Conservation (phyloP, 2,113 vertebrate genomes). For the Spilogale gracilis region DNA sequence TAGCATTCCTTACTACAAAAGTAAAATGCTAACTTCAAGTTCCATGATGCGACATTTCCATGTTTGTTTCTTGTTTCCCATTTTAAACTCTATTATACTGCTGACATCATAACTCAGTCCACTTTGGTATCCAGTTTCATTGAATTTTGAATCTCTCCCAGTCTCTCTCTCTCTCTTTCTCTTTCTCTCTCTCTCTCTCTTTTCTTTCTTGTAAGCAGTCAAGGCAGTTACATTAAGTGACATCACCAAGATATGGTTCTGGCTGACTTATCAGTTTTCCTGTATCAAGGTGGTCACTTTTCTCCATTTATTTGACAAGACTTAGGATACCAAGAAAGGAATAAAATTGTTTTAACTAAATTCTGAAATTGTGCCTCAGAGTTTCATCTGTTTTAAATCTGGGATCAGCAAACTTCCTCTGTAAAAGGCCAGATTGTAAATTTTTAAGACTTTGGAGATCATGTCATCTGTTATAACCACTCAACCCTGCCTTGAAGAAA, state of each 20-base stretch:
- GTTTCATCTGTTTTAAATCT: background rate
- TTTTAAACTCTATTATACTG: background rate
- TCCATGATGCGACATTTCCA: background rate
- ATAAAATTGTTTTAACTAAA: background rate
- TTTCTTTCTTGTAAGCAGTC: background rate
- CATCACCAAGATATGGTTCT: background rate
- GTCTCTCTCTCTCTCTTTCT: background rate
- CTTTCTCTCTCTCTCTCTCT: background rate
- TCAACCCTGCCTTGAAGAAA: background rate
- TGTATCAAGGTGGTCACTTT: background rate
- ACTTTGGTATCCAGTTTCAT: background rate
- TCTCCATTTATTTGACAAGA: background rate
- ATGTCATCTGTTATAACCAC: background rate
- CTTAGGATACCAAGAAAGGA: background rate
- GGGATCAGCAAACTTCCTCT: background rate
- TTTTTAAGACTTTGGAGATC: background rate
- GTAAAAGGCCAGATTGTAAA: background rate
- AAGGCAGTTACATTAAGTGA: background rate
- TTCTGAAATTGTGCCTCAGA: background rate
- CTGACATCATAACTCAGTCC: background rate
- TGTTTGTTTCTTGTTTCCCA: background rate
- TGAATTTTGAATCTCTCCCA: background rate
- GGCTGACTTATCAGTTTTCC: background rate
- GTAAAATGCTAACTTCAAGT: background rate
- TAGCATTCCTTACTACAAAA: background rate